phyloP scores from a whole-genome alignment of 2,888 invertebrate genomes.

The Tridacna crocea region DNA sequence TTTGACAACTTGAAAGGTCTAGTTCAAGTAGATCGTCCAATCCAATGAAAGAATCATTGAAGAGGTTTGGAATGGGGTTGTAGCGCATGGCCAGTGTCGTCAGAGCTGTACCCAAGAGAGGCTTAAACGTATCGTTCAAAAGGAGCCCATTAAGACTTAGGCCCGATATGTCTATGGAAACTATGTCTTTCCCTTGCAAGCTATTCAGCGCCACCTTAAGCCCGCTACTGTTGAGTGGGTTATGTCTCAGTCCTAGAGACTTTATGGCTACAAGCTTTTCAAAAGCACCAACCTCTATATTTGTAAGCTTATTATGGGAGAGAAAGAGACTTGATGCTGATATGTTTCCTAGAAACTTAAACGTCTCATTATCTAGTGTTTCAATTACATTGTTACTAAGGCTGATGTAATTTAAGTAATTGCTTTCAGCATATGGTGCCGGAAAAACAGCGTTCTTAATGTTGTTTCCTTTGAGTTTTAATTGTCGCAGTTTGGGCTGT shows the following conservation, averaged over 20 bases:
- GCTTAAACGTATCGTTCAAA: conserved; percentile 66
- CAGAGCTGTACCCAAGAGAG: conserved; percentile 64
- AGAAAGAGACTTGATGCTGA: conserved; percentile 64
- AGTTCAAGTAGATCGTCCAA: conserved; percentile 65
- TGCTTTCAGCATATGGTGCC: conserved; percentile 42
- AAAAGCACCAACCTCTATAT: conserved; percentile 64
- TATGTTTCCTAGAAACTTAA: conserved; percentile 56
- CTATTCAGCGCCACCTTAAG: conserved; percentile 63
- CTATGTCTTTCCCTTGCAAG: conserved; percentile 58
- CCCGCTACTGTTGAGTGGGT: conserved; percentile 64
- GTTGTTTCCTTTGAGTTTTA: conserved; percentile 70
- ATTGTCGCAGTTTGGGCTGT: conserved; percentile 56
- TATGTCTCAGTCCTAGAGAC: conserved; percentile 72
- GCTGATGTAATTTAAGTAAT: conserved; percentile 53
- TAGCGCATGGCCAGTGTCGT: conserved; percentile 67
- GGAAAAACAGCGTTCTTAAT: conserved; percentile 71
- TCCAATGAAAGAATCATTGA: conserved; percentile 62
- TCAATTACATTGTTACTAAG: conserved; percentile 69
- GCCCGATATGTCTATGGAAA: conserved; percentile 71
- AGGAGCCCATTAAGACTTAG: conserved; percentile 65
- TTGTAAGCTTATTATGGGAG: conserved; percentile 65
- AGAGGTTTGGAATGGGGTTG: conserved; percentile 64
- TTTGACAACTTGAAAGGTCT: conserved; percentile 66
- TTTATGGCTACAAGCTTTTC: conserved; percentile 54
- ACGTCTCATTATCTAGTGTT: conserved; percentile 61